Base-by-base conservation (phyloP, 2,113 vertebrate species). In the Cinclus mexicanus region DNA sequence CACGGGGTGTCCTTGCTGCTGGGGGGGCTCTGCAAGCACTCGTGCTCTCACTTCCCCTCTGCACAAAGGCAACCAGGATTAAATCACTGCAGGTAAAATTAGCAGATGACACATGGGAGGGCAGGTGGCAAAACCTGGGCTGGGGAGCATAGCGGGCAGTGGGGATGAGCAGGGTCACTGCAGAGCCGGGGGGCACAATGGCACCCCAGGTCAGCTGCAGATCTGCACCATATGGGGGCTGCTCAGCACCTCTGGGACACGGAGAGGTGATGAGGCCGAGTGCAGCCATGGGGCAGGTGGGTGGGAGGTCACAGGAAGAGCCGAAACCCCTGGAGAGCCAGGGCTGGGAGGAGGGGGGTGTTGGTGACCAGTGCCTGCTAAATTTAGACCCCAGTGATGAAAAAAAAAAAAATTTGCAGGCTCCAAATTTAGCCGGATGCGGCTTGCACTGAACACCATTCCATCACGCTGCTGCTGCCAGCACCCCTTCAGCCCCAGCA, bases 61-160 rank as follows among this genome's bases (percentile, higher is more conserved):
- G 42, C n/a, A 23, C 4, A 3, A n/a, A 75, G 42, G 50, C 79
- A 44, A 25, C 6, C 3, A 0, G 49, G 72, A 84, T 96, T 81
- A 91, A 96, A 96, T 97, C 95, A 94, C 78, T 0, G 0, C 70
- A 52, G 74, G 87, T 94, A 97, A 97, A 97, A 94, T 94, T 95
- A 97, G 95, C 84, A 71, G 52, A 64, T 97, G 93, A 95, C 81
- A 87, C 56, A 71, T 0, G 5, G 35, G 49, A 1, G 1, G 83
- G 72, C 3, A 19, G 83, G 76, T 8, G 59, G 49, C 52, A 88
- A 76, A 92, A 90, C 52, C 29, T 28, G 33, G 63, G 28, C 59
- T 0, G 0, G 39, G 42, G 76, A 80, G 53, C 47, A 35, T 15
- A 5, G 87, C 1, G 1, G 52, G 71, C 63, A 61, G 28, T 2